Evolutionary conservation across 1,140 invertebrate genomes (phyloP).

Genomic region (Paraescarpia echinospica): DNA sequence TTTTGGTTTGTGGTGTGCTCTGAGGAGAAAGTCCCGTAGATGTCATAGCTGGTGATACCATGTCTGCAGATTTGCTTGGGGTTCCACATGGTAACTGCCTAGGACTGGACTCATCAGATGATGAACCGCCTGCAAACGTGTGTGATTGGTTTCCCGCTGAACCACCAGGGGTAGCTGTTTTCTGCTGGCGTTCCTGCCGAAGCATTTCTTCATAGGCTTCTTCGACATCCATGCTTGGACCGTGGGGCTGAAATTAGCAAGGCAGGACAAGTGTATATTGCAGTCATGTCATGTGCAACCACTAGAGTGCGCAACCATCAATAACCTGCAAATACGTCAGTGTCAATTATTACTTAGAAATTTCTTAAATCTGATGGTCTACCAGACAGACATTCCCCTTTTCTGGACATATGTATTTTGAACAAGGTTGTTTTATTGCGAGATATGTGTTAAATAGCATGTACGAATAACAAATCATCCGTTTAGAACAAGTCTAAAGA

Average conservation of each 20-base stretch:
- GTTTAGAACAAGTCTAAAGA: too few relatives aligned
- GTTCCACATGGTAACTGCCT: not conserved
- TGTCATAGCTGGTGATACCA: not conserved
- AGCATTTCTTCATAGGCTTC: constrained; percentile 25
- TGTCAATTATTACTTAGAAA: too few relatives aligned
- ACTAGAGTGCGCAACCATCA: too few relatives aligned
- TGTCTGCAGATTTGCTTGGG: not conserved
- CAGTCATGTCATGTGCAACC: too few relatives aligned
- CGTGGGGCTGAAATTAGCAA: not conserved
- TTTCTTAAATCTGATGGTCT: too few relatives aligned
- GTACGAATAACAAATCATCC: too few relatives aligned
- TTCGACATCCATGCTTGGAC: constrained; percentile 17
- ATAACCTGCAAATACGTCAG: too few relatives aligned
- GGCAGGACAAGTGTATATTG: too few relatives aligned
- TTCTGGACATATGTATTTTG: too few relatives aligned
- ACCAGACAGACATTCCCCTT: too few relatives aligned
- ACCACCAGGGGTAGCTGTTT: not conserved
- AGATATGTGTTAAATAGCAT: too few relatives aligned
- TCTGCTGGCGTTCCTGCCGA: constrained; percentile 10
- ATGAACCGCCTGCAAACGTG: not conserved
- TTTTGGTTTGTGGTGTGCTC: not conserved
- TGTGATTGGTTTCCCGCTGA: not conserved
- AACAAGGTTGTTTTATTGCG: too few relatives aligned
- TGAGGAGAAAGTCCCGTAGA: not conserved
- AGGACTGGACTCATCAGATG: not conserved